Evolutionary conservation across 1,140 invertebrate genomes (phyloP).

Genomic region (Temnothorax nylanderi): DNA sequence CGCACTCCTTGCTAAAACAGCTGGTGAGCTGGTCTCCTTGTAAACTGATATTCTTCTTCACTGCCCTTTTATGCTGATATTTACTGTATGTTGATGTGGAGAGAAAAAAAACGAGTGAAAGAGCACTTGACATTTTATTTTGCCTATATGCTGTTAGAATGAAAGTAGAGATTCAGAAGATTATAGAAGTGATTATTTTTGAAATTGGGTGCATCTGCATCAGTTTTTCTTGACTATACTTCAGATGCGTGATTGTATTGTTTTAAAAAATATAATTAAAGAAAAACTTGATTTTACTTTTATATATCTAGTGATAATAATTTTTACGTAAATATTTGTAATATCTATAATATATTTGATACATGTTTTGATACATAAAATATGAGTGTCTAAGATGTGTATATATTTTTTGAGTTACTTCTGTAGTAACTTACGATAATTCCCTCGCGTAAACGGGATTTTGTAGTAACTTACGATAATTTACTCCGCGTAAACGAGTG

Average conservation of each 20-base stretch:
- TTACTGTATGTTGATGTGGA: not conserved
- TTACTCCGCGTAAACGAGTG: too few relatives aligned
- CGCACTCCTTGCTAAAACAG: not conserved
- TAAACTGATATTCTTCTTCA: not conserved
- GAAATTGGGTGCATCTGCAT: not conserved
- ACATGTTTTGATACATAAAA: not conserved
- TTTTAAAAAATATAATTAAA: not conserved
- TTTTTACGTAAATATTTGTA: not conserved
- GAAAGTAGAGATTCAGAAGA: not conserved
- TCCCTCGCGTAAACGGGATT: too few relatives aligned
- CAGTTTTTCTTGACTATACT: not conserved
- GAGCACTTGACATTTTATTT: not conserved
- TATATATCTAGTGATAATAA: not conserved
- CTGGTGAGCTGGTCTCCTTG: conserved; percentile 1
- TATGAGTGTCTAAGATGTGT: not conserved
- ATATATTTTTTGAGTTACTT: not conserved
- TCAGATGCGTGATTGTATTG: not conserved
- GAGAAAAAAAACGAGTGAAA: not conserved
- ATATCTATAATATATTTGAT: not conserved
- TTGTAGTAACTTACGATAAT: too few relatives aligned
- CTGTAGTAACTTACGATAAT: too few relatives aligned
- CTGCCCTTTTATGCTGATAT: not conserved
- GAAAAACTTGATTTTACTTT: not conserved
- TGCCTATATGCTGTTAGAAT: not conserved
- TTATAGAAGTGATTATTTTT: not conserved